Conservation (phyloP, 1,140 invertebrate genomes). For the Sycophaga agraensis region DNA sequence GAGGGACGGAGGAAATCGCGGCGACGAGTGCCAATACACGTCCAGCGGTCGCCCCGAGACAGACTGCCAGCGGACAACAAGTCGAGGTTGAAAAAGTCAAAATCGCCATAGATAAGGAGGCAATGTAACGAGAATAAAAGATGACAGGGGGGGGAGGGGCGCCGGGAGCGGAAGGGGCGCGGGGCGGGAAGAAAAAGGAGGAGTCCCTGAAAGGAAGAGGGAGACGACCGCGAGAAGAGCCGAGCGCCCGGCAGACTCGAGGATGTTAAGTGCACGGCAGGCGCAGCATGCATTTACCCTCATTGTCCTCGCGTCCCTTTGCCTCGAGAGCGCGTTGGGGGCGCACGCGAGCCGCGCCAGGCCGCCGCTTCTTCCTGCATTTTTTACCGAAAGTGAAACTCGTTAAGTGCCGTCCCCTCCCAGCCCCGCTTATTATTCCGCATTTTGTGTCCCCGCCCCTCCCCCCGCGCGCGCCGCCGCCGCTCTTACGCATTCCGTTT, state of each 20-base stretch:
- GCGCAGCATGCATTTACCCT: slow-evolving; percentile 29
- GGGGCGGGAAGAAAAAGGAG: neutral
- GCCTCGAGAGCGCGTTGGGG: neutral
- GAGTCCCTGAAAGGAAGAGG: neutral
- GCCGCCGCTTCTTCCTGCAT: slow-evolving; percentile 15
- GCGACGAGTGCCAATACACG: no score
- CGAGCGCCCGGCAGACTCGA: neutral
- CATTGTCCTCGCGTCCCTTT: slow-evolving; percentile 21
- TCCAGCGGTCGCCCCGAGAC: no score
- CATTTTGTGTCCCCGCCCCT: neutral
- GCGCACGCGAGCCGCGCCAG: neutral
- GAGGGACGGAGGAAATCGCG: no score
- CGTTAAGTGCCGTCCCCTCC: slow-evolving; percentile 19
- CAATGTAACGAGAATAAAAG: neutral
- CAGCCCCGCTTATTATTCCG: neutral
- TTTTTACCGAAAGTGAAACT: slow-evolving; percentile 31
- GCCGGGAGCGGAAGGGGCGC: neutral
- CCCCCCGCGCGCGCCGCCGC: neutral
- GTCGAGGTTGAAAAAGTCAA: no score
- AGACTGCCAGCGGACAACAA: no score
- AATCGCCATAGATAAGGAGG: no score
- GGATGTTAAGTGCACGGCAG: slow-evolving; percentile 26
- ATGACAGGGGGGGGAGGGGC: neutral
- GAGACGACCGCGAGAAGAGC: neutral
- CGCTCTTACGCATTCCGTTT: neutral